These are phyloP conservation scores for Falco peregrinus DNA, from an alignment of 2,797 vertebrate genomes.

Conservation along the genomic window DNA sequence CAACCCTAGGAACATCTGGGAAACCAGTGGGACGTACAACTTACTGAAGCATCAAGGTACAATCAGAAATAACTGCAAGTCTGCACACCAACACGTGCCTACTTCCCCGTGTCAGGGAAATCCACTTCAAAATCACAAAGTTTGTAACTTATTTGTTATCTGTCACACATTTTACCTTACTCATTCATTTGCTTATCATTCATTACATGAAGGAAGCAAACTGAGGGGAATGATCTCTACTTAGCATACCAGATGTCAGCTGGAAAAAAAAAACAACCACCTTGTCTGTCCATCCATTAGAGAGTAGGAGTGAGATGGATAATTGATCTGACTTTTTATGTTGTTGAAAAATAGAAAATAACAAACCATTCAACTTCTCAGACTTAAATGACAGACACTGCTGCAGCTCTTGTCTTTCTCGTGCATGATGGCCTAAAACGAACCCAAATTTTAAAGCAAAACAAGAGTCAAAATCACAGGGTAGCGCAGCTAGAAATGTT, in stretches of 20 bases:
- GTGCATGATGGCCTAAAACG: background rate
- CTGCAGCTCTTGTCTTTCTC: background rate
- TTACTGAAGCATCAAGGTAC: background rate
- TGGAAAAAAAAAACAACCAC: background rate
- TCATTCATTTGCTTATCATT: slow-evolving; percentile 2
- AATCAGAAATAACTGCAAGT: background rate
- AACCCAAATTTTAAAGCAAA: background rate
- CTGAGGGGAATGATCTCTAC: background rate
- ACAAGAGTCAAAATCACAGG: background rate
- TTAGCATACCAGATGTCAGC: background rate
- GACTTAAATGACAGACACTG: background rate
- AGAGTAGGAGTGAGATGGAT: background rate
- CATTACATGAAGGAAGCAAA: background rate
- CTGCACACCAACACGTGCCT: background rate
- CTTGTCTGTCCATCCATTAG: background rate
- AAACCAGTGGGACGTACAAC: background rate
- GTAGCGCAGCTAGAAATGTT: background rate
- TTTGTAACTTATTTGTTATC: background rate
- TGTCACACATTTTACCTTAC: background rate
- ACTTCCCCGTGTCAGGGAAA: background rate
- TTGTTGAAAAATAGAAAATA: slow-evolving; percentile 40
- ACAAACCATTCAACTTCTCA: background rate
- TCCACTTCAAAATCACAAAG: background rate
- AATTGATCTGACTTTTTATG: slow-evolving; percentile 1
- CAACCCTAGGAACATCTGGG: background rate